These are phyloP conservation scores for Grammomys dolichurus DNA, from an alignment of 2,113 vertebrate species.

Conservation along the genomic window DNA sequence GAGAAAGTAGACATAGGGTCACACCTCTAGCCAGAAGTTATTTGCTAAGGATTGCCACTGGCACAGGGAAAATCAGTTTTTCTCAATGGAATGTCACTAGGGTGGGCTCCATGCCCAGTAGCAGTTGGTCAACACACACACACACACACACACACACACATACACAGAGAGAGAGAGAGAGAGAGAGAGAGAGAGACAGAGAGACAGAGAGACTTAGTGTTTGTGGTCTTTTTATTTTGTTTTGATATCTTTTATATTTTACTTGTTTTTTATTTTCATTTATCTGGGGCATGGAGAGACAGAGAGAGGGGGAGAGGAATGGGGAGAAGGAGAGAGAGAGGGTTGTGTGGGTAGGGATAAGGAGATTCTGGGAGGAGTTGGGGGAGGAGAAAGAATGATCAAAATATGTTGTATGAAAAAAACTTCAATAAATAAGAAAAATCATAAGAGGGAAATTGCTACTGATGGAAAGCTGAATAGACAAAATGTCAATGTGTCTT, in stretches of 20 bases:
- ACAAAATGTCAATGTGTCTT: not conserved
- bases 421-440: not conserved
- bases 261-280: not conserved
- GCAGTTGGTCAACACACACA: not conserved
- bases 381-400: not conserved
- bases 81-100: not conserved
- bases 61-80: not conserved
- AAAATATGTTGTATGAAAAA: not conserved
- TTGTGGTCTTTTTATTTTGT: not conserved
- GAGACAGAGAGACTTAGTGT: too few species aligned
- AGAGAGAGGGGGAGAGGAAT: too few species aligned
- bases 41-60: not conserved
- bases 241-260: not conserved
- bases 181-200: too few species aligned
- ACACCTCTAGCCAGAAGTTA: not conserved
- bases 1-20: not conserved
- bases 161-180: too few species aligned
- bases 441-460: not conserved
- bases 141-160: not conserved
- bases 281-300: too few species aligned
- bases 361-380: too few species aligned
- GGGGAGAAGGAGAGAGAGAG: not conserved
- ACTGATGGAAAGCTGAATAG: not conserved
- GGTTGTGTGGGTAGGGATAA: not conserved
- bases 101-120: not conserved